Conservation (phyloP, 2,888 invertebrate genomes). For the Taenaris catops region DNA sequence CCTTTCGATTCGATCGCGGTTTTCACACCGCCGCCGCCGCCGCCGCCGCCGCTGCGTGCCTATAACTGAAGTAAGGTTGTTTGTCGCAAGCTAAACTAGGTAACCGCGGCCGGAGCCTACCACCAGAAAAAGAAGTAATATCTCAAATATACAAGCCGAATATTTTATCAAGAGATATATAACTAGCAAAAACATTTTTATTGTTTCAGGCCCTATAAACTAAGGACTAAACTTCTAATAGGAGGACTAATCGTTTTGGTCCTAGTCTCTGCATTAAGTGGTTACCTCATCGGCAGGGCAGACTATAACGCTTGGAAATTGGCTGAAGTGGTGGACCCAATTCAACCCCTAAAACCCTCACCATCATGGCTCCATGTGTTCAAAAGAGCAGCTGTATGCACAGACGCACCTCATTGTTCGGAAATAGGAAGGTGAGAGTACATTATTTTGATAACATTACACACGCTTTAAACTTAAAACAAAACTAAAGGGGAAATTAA, state of each 20-base stretch:
- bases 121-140: too few species aligned
- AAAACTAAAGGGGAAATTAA: too few species aligned
- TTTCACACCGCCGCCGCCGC: too few species aligned
- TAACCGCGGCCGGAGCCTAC: too few species aligned
- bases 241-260: slow-evolving; percentile 39
- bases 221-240: slow-evolving; percentile 49
- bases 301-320: slow-evolving; percentile 37
- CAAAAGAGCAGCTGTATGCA: slow-evolving; percentile 86
- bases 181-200: slow-evolving; percentile 7
- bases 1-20: too few species aligned
- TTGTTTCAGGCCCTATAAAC: slow-evolving; percentile 54
- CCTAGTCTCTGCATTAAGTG: slow-evolving; percentile 50
- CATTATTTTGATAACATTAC: background rate
- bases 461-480: background rate
- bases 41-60: too few species aligned
- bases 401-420: slow-evolving; percentile 88
- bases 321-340: slow-evolving; percentile 83
- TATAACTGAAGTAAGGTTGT: too few species aligned
- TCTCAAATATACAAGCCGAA: too few species aligned
- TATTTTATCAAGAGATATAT: too few species aligned
- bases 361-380: slow-evolving; percentile 83
- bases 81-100: too few species aligned
- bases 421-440: slow-evolving; percentile 85
- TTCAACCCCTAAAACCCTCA: slow-evolving; percentile 81
- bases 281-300: slow-evolving; percentile 47